Percentiles rank a stretch among this genome's conserved stretches.
Conservation (phyloP, 92 coral and sea anemone genomes). For the Pocillopora meandrina region DNA sequence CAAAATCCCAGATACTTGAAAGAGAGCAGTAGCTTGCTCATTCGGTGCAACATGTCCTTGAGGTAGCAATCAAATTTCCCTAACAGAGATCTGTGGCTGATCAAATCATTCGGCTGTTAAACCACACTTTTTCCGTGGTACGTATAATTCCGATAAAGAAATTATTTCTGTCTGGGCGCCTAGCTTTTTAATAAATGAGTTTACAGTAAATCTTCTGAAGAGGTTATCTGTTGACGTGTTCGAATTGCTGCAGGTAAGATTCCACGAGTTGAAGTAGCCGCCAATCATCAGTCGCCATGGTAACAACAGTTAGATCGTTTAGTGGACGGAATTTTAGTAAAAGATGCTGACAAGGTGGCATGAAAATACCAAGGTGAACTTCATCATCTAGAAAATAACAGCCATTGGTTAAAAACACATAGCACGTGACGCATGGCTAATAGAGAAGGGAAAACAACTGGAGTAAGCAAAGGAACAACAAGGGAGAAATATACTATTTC, state of each 20-base stretch:
- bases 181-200: background rate
- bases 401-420: background rate
- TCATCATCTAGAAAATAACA: slow-evolving; percentile 59
- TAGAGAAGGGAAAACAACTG: too few species aligned
- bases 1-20: background rate
- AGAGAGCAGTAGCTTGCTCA: background rate
- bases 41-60: background rate
- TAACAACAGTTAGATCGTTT: slow-evolving; percentile 69
- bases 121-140: background rate
- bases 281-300: slow-evolving; percentile 96
- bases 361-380: slow-evolving; percentile 79
- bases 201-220: background rate
- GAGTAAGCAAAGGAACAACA: too few species aligned
- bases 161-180: background rate
- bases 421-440: background rate
- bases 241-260: slow-evolving; percentile 72
- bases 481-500: too few species aligned
- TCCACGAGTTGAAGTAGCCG: slow-evolving; percentile 82
- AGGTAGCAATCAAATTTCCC: too few species aligned
- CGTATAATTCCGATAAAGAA: too few species aligned
- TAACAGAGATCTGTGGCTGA: background rate
- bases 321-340: slow-evolving; percentile 78
- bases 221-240: slow-evolving; percentile 40
- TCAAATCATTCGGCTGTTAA: background rate
- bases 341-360: slow-evolving; percentile 82